phyloP scores from a whole-genome alignment of 2,113 vertebrate species.

The Hoplias malabaricus region DNA sequence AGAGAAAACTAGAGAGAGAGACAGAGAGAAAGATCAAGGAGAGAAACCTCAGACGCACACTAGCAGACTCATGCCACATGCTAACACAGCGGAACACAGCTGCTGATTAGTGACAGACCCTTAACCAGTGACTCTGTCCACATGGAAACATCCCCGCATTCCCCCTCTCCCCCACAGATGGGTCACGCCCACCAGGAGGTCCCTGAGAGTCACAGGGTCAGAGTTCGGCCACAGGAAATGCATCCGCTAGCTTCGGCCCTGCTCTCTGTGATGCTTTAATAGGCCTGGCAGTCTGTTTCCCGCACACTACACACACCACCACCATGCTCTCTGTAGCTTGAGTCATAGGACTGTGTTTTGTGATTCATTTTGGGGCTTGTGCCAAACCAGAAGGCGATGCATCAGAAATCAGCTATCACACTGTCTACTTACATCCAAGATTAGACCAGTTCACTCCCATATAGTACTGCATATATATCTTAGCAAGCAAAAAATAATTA shows the following conservation, averaged over 20 bases:
- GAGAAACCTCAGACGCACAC: conserved; percentile 1
- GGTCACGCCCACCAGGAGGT: conserved; percentile 44
- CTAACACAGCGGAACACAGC: conserved; percentile 29
- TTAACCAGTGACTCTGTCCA: conserved; percentile 47
- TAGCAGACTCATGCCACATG: conserved; percentile 15
- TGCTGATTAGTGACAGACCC: conserved; percentile 39
- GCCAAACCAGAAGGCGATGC: neutral
- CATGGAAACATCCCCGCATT: conserved; percentile 19
- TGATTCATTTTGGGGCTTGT: conserved; percentile 34
- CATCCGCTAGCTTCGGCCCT: conserved; percentile 41
- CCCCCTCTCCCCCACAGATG: neutral
- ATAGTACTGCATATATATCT: no score
- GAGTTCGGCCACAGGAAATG: conserved; percentile 50
- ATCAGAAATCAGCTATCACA: no score
- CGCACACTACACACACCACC: conserved; percentile 44
- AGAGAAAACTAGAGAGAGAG: neutral
- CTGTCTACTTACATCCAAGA: no score
- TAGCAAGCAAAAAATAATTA: no score
- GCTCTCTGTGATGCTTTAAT: conserved; percentile 44
- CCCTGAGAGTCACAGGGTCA: conserved; percentile 37
- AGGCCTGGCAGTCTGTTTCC: conserved; percentile 49
- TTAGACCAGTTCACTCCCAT: no score
- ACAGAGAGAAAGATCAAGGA: neutral
- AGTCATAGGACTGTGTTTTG: conserved; percentile 33
- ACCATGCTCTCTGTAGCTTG: conserved; percentile 42